Percentiles rank a stretch among this genome's conserved stretches.
phyloP scores from a whole-genome alignment of 1,140 invertebrate genomes.

The Eriosoma lanigerum region DNA sequence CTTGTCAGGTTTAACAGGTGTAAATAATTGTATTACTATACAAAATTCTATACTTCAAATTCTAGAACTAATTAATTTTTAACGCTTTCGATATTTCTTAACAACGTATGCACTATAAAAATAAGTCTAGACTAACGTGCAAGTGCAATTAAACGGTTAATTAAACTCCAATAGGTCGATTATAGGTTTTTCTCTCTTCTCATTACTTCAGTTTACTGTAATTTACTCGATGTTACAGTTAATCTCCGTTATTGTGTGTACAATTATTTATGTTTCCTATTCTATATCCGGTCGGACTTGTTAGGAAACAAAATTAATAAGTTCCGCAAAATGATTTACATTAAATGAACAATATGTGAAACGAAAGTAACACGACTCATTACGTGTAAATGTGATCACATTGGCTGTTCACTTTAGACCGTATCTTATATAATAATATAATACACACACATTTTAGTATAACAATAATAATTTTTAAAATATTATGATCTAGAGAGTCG shows the following conservation, averaged over 20 bases:
- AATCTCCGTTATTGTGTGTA: background rate
- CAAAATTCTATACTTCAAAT: too few relatives aligned
- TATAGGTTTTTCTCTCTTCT: background rate
- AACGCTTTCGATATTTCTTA: slow-evolving; percentile 14
- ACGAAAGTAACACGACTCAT: background rate
- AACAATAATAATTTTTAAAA: too few relatives aligned
- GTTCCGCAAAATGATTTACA: background rate
- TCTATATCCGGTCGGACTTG: background rate
- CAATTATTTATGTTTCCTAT: background rate
- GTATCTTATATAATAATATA: too few relatives aligned
- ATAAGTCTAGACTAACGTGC: background rate
- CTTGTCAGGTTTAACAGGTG: background rate
- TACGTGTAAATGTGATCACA: too few relatives aligned
- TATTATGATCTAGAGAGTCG: too few relatives aligned
- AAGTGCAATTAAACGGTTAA: background rate
- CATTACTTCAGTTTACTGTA: background rate
- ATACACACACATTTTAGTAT: too few relatives aligned
- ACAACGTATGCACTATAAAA: background rate
- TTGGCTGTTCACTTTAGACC: too few relatives aligned
- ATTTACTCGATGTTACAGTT: background rate
- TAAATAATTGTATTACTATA: background rate
- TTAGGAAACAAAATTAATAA: background rate
- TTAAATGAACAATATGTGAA: background rate
- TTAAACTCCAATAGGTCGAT: background rate
- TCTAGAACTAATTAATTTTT: background rate